phyloP scores from a whole-genome alignment of 2,797 vertebrate species.

The Smutsia gigantea region DNA sequence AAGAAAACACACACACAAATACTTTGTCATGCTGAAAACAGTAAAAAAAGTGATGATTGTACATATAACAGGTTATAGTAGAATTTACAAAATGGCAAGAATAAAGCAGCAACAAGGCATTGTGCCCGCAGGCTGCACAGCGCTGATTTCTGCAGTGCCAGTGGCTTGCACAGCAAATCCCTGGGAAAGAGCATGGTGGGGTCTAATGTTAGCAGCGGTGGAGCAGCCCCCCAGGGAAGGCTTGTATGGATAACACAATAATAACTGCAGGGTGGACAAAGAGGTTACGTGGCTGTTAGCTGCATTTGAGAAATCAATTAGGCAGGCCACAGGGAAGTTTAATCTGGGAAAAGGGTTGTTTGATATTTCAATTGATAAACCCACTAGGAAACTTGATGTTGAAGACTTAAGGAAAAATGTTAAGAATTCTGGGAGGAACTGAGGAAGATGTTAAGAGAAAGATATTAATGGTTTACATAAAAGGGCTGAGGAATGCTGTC shows the following conservation, averaged over 20 bases:
- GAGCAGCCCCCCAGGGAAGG: neutral
- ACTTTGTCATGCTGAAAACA: neutral
- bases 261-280: slow-evolving; percentile 51
- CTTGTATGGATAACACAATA: slow-evolving; percentile 18
- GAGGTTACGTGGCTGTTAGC: slow-evolving; percentile 54
- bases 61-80: neutral
- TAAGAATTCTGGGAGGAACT: neutral
- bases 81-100: slow-evolving; percentile 17
- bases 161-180: neutral
- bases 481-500: neutral
- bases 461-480: neutral
- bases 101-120: neutral
- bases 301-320: slow-evolving; percentile 73
- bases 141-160: neutral
- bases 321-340: slow-evolving; percentile 49
- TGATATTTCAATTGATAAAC: slow-evolving; percentile 53
- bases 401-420: slow-evolving; percentile 10
- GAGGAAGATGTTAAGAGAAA: neutral
- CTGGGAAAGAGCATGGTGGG: neutral
- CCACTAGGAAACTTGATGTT: slow-evolving; percentile 43
- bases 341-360: slow-evolving; percentile 40
- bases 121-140: neutral
- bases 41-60: neutral
- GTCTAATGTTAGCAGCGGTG: neutral
- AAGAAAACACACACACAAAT: neutral